phyloP scores from a whole-genome alignment of 2,797 vertebrate genomes.

The Darevskia nairensis region DNA sequence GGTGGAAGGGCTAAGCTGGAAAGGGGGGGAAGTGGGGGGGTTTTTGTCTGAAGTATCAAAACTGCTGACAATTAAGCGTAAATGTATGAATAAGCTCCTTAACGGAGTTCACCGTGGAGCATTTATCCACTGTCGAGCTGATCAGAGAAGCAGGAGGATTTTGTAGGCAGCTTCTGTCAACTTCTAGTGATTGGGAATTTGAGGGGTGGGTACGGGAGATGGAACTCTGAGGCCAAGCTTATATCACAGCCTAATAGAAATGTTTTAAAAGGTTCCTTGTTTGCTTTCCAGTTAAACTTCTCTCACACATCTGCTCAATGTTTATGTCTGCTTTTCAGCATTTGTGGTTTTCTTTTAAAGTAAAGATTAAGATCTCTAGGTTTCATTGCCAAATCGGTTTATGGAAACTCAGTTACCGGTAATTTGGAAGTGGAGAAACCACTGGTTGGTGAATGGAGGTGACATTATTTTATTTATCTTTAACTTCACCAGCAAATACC shows the following conservation, averaged over 20 bases:
- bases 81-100: conserved; percentile 66
- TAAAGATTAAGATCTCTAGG: conserved; percentile 28
- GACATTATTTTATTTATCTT: conserved; percentile 55
- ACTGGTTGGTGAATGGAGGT: conserved; percentile 27
- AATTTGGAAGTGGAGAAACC: neutral
- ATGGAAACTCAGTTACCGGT: conserved; percentile 33
- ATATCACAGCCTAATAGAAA: conserved; percentile 51
- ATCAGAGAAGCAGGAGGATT: conserved; percentile 48
- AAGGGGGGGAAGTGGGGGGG: conserved; percentile 9
- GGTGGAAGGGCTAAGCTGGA: conserved; percentile 40
- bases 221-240: neutral
- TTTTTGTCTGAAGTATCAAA: conserved; percentile 57
- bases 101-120: conserved; percentile 59
- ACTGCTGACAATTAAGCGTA: conserved; percentile 67
- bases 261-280: conserved; percentile 26
- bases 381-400: conserved; percentile 51
- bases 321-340: conserved; percentile 35
- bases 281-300: conserved; percentile 54
- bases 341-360: neutral
- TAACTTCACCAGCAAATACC: neutral
- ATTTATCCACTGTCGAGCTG: conserved; percentile 57
- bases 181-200: conserved; percentile 26
- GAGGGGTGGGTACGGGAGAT: neutral
- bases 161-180: conserved; percentile 52
- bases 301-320: conserved; percentile 3